phyloP scores from a whole-genome alignment of 2,113 vertebrate genomes.

The Hassar affinis region DNA sequence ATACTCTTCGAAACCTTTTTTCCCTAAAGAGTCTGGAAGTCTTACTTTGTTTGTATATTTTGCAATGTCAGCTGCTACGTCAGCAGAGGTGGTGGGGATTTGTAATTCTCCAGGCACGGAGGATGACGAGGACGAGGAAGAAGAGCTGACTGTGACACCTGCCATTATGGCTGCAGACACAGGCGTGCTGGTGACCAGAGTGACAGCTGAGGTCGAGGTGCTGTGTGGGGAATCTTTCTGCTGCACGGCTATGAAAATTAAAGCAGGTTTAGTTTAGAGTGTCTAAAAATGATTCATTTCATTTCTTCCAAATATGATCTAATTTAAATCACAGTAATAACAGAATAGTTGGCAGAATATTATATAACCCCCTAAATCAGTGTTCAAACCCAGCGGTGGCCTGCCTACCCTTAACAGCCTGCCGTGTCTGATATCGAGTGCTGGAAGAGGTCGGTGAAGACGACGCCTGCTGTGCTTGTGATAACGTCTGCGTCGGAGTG shows the following conservation, averaged over 20 bases:
- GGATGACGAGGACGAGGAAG: slow-evolving; percentile 72
- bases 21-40: background rate
- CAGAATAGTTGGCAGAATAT: background rate
- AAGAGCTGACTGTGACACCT: slow-evolving; percentile 73
- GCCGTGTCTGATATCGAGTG: slow-evolving; percentile 93
- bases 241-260: slow-evolving; percentile 80
- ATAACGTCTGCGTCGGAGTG: slow-evolving; percentile 66
- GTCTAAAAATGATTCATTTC: no score
- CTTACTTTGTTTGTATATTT: slow-evolving; percentile 97
- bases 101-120: slow-evolving; percentile 75
- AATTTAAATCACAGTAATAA: background rate
- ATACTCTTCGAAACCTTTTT: background rate
- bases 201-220: slow-evolving; percentile 87
- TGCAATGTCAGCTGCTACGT: slow-evolving; percentile 94
- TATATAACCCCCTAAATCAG: background rate
- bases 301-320: background rate
- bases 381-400: background rate
- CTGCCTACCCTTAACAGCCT: slow-evolving; percentile 90
- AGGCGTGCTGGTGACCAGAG: slow-evolving; percentile 87
- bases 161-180: slow-evolving; percentile 79
- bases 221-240: slow-evolving; percentile 89
- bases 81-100: slow-evolving; percentile 91
- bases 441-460: slow-evolving; percentile 79
- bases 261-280: background rate
- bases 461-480: slow-evolving; percentile 63